Evolutionary conservation across 1,140 invertebrate species (phyloP).

Genomic region (Hylaeus anthracinus): DNA sequence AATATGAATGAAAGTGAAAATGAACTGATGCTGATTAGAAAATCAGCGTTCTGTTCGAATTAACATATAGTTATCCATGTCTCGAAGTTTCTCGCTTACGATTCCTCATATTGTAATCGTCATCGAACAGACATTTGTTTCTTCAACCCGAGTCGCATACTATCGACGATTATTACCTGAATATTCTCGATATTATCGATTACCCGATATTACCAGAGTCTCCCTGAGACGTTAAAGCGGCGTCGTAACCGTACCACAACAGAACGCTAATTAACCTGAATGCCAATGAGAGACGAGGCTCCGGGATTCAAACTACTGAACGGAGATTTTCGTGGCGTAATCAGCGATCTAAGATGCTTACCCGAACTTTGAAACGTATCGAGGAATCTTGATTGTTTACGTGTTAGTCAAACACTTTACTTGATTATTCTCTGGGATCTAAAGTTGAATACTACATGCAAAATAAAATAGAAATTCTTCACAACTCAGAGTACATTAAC

Average conservation of each 20-base stretch:
- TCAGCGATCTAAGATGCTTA: not conserved
- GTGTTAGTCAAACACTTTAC: no score
- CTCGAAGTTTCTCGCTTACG: no score
- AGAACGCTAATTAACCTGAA: slow-evolving; percentile 55
- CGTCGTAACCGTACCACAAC: slow-evolving; percentile 31
- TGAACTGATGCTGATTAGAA: no score
- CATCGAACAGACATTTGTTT: not conserved
- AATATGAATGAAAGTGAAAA: no score
- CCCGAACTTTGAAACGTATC: not conserved
- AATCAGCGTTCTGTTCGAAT: no score
- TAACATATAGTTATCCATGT: no score
- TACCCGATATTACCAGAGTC: slow-evolving; percentile 34
- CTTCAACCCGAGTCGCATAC: not conserved
- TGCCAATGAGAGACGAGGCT: slow-evolving; percentile 12
- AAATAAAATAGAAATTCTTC: no score
- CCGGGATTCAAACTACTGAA: slow-evolving; percentile 1
- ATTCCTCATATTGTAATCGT: no score
- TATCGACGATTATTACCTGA: slow-evolving; percentile 33
- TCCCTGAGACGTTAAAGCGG: slow-evolving; percentile 32
- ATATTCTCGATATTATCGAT: slow-evolving; percentile 62
- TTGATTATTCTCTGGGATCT: no score
- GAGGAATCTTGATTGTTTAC: not conserved
- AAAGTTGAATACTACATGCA: no score
- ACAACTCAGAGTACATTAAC: no score
- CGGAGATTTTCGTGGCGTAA: slow-evolving; percentile 26